Evolutionary conservation across 2,888 invertebrate genomes (phyloP).

Genomic region (Pinctada fucata): DNA sequence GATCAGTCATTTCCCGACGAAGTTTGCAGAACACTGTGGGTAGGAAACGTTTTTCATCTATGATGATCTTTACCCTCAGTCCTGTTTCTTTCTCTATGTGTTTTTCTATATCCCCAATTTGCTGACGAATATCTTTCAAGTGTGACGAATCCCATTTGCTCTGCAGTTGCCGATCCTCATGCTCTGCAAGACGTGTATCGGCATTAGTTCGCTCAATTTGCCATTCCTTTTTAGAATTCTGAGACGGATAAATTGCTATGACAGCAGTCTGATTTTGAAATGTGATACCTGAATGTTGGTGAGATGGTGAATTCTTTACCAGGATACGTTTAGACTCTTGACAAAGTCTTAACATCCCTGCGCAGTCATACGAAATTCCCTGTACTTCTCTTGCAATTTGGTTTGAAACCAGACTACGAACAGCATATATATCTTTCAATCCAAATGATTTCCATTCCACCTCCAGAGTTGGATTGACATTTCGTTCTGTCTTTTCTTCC

Average conservation of each 20-base stretch:
- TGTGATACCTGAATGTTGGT: slow-evolving; percentile 31
- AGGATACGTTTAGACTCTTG: slow-evolving; percentile 4
- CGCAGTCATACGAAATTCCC: slow-evolving; percentile 27
- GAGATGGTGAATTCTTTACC: slow-evolving; percentile 30
- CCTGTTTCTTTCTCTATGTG: not conserved
- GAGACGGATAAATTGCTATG: slow-evolving; percentile 18
- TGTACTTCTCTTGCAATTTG: slow-evolving; percentile 31
- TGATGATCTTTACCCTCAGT: slow-evolving; percentile 12
- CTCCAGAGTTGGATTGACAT: slow-evolving; percentile 6
- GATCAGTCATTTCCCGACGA: slow-evolving; percentile 37
- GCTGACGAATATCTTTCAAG: slow-evolving; percentile 3
- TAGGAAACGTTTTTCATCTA: slow-evolving; percentile 36
- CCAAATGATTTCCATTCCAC: slow-evolving; percentile 36
- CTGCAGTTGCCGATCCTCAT: slow-evolving; percentile 35
- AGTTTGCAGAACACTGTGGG: slow-evolving; percentile 17
- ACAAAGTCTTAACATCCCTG: slow-evolving; percentile 27
- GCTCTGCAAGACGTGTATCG: slow-evolving; percentile 24
- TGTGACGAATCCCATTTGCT: not conserved
- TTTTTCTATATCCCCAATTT: slow-evolving; percentile 1
- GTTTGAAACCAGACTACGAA: slow-evolving; percentile 24
- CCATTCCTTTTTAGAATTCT: slow-evolving; percentile 26
- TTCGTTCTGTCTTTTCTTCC: not conserved
- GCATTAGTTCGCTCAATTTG: slow-evolving; percentile 19
- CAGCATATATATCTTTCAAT: slow-evolving; percentile 15
- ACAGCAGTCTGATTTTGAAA: slow-evolving; percentile 14